Conservation (phyloP, 2,797 vertebrate genomes). For the Hippocampus kuda region DNA sequence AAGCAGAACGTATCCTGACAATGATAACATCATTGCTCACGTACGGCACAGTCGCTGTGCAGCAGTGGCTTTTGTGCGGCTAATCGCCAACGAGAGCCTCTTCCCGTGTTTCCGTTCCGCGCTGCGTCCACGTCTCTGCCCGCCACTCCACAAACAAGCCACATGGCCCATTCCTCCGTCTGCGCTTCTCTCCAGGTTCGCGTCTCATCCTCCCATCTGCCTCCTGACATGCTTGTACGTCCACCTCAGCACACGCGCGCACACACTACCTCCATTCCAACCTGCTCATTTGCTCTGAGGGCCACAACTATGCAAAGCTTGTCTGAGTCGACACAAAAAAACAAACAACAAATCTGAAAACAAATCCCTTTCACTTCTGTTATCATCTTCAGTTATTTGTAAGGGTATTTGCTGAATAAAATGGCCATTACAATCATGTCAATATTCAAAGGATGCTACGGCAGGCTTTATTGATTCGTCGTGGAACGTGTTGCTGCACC, state of each 20-base stretch:
- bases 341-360: conserved; percentile 6
- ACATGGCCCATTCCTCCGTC: conserved; percentile 58
- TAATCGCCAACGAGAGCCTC: conserved; percentile 11
- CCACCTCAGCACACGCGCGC: conserved; percentile 16
- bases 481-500: conserved; percentile 33
- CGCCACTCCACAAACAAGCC: conserved; percentile 42
- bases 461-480: conserved; percentile 33
- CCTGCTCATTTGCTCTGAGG: conserved; percentile 24
- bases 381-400: conserved; percentile 14
- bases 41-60: neutral
- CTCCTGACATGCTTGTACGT: conserved; percentile 27
- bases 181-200: conserved; percentile 58
- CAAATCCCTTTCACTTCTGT: conserved; percentile 19
- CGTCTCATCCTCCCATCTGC: conserved; percentile 52
- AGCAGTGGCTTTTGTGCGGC: conserved; percentile 9
- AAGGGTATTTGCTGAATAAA: conserved; percentile 34
- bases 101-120: conserved; percentile 13
- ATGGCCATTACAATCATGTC: conserved; percentile 20
- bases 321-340: conserved; percentile 17
- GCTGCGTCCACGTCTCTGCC: conserved; percentile 33
- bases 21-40: neutral
- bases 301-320: conserved; percentile 43
- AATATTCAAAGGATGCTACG: conserved; percentile 31
- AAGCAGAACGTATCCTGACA: conserved; percentile 18
- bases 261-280: conserved; percentile 10